These are phyloP conservation scores for Scatophagus argus DNA, from an alignment of 2,113 vertebrate genomes.

Conservation along the genomic window DNA sequence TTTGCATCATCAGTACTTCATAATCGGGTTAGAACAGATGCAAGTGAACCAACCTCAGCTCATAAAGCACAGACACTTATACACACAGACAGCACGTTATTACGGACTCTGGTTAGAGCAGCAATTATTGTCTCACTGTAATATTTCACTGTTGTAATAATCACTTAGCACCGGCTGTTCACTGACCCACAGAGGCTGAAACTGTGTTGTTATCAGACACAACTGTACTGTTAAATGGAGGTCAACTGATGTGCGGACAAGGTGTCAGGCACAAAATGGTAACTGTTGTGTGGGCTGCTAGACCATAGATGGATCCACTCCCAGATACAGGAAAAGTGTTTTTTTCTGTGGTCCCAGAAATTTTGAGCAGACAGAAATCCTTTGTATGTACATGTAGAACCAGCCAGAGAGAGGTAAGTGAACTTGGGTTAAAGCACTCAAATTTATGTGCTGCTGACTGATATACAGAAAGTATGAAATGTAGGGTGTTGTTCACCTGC, in stretches of 20 bases:
- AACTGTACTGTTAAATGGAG: conserved; percentile 61
- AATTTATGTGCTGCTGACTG: neutral
- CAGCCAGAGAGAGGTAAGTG: neutral
- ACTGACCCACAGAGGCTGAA: conserved; percentile 46
- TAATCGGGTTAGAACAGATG: neutral
- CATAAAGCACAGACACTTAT: conserved; percentile 34
- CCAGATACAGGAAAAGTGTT: neutral
- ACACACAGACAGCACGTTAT: conserved; percentile 25
- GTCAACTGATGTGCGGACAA: conserved; percentile 42
- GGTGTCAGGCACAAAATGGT: conserved; percentile 39
- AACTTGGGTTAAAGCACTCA: neutral
- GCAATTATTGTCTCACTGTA: conserved; percentile 51
- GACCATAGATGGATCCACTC: conserved; percentile 19
- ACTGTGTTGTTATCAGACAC: conserved; percentile 38
- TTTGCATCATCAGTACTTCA: neutral
- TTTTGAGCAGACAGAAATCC: neutral
- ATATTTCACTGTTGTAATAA: conserved; percentile 62
- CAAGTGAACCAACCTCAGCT: conserved; percentile 20
- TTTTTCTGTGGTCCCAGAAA: neutral
- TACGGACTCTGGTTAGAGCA: conserved; percentile 40
- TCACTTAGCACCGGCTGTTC: conserved; percentile 39
- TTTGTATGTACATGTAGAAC: neutral
- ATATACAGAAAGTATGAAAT: neutral
- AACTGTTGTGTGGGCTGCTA: conserved; percentile 12
- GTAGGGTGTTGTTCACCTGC: neutral